Conservation (phyloP, 2,797 vertebrate genomes). For the Petrocephalus sullivani region DNA sequence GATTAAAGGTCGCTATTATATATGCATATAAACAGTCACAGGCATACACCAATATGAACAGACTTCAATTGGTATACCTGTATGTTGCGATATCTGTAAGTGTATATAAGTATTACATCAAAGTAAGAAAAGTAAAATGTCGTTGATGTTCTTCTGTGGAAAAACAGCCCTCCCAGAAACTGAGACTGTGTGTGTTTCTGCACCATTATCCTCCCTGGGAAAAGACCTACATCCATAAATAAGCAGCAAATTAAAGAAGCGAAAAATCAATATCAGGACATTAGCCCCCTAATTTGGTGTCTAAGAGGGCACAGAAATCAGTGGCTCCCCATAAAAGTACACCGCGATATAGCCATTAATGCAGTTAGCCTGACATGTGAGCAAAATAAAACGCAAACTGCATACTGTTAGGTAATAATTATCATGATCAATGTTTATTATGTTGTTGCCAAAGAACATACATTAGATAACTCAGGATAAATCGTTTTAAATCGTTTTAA, state of each 20-base stretch:
- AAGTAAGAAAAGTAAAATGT: not conserved
- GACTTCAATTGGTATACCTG: not conserved
- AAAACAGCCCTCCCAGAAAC: not conserved
- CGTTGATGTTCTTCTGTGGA: conserved; percentile 34
- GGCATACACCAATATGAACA: not conserved
- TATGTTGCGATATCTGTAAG: not conserved
- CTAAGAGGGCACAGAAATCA: conserved; percentile 45
- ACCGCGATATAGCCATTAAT: conserved; percentile 38
- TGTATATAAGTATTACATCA: not conserved
- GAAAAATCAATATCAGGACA: conserved; percentile 60
- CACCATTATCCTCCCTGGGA: conserved; percentile 19
- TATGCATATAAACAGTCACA: conserved; percentile 8
- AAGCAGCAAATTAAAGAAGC: conserved; percentile 58
- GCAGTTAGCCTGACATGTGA: conserved; percentile 29
- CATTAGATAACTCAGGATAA: not conserved
- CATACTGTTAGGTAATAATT: not conserved
- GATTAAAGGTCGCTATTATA: not conserved
- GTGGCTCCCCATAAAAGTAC: conserved; percentile 49
- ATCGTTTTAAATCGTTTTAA: not conserved
- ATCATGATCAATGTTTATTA: not conserved
- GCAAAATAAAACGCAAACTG: conserved; percentile 29
- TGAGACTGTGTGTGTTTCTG: not conserved
- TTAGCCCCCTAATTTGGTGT: conserved; percentile 61
- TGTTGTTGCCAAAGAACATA: not conserved
- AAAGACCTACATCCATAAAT: conserved; percentile 52